Conservation (phyloP, 2,888 invertebrate genomes). For the Pardosa pseudoannulata region DNA sequence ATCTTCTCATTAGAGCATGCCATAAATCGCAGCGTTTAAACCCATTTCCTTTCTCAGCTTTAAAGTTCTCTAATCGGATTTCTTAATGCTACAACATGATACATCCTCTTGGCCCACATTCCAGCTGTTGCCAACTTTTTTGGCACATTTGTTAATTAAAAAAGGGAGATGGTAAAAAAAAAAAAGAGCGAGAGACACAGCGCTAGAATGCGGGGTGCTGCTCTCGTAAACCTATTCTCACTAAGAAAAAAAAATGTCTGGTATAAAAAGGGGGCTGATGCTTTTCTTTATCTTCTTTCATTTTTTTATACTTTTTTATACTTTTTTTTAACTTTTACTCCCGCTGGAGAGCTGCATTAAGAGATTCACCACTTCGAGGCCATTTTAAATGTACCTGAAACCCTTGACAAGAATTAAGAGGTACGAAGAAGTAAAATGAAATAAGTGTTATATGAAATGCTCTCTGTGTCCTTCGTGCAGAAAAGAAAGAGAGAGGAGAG, state of each 20-base stretch:
- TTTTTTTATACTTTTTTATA: no score
- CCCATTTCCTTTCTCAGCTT: neutral
- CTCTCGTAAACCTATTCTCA: neutral
- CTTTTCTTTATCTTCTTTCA: neutral
- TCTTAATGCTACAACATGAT: neutral
- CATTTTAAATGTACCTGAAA: constrained; percentile 1
- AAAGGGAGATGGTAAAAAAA: neutral
- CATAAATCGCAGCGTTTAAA: neutral
- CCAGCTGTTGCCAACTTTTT: constrained; percentile 2
- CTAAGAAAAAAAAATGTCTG: neutral
- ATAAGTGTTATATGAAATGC: neutral
- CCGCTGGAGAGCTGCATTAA: neutral
- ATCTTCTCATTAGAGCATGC: neutral
- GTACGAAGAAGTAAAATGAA: neutral
- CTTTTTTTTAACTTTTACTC: neutral
- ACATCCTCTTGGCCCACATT: neutral
- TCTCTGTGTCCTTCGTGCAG: neutral
- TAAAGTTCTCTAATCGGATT: neutral
- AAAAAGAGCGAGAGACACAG: neutral
- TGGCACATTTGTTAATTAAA: neutral
- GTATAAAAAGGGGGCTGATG: neutral
- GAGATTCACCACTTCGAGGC: neutral
- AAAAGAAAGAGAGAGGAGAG: neutral
- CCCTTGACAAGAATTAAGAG: neutral
- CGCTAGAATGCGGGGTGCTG: neutral